phyloP scores from a whole-genome alignment of 2,888 invertebrate species.

The Coleophora deauratella region DNA sequence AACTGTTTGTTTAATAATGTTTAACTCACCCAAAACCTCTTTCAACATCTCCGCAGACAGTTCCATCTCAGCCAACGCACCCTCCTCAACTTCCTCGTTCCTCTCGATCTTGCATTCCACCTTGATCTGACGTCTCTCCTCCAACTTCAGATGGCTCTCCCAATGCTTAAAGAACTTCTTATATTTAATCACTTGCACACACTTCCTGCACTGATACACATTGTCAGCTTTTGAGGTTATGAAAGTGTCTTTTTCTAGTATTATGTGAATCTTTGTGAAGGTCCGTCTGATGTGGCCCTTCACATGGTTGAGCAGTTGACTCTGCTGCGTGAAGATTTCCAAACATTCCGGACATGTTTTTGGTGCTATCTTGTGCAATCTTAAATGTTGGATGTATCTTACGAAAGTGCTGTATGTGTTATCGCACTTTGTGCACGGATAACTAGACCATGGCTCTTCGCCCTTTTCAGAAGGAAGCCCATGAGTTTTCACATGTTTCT shows the following conservation, averaged over 20 bases:
- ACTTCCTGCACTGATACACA: slow-evolving; percentile 24
- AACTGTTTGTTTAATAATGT: no score
- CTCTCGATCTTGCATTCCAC: background rate
- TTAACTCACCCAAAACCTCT: slow-evolving; percentile 13
- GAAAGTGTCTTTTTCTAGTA: background rate
- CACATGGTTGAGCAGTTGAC: slow-evolving; percentile 17
- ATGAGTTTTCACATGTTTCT: slow-evolving; percentile 11
- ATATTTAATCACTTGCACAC: slow-evolving; percentile 2
- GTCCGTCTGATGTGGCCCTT: slow-evolving; percentile 19
- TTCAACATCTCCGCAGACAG: slow-evolving; percentile 9
- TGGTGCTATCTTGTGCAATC: slow-evolving; percentile 12
- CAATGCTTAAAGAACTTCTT: slow-evolving; percentile 30
- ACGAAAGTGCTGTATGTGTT: slow-evolving; percentile 6
- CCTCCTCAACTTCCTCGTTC: background rate
- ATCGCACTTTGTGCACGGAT: slow-evolving; percentile 26
- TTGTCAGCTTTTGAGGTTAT: background rate
- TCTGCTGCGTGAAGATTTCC: fast-evolving
- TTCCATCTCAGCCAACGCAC: background rate
- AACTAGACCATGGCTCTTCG: slow-evolving; percentile 4
- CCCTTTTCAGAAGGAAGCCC: no score
- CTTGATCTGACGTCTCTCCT: background rate
- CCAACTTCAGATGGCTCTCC: slow-evolving; percentile 28
- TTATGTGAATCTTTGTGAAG: slow-evolving; percentile 13
- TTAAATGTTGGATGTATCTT: slow-evolving; percentile 27
- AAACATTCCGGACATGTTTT: slow-evolving; percentile 28